These are phyloP conservation scores for Euspilapteryx auroguttella DNA, from an alignment of 2,888 invertebrate species.

Conservation along the genomic window DNA sequence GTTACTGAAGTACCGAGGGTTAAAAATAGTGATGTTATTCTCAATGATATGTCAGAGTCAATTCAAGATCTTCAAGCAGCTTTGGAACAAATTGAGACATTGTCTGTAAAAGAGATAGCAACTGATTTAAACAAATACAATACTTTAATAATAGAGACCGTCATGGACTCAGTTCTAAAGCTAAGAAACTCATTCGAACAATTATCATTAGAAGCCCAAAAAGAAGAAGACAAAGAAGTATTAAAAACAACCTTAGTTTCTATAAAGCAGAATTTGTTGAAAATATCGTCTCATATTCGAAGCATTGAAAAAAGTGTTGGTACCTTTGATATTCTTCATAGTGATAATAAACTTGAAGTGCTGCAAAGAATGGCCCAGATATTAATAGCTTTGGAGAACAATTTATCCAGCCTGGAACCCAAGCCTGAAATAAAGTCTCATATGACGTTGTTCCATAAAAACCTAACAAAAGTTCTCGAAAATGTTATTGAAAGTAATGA, in stretches of 20 bases:
- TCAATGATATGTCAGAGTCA: conserved; percentile 43
- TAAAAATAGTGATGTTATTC: conserved; percentile 30
- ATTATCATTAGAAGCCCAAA: conserved; percentile 23
- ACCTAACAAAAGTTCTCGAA: conserved; percentile 58
- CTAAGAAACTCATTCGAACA: conserved; percentile 62
- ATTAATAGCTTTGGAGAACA: conserved; percentile 40
- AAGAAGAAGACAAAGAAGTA: conserved; percentile 18
- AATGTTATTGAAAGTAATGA: conserved; percentile 57
- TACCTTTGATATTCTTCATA: conserved; percentile 34
- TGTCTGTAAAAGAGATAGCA: conserved; percentile 53
- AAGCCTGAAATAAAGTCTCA: conserved; percentile 22
- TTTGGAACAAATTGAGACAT: conserved; percentile 46
- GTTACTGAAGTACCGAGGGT: conserved; percentile 16
- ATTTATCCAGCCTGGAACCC: conserved; percentile 23
- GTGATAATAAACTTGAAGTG: conserved; percentile 40
- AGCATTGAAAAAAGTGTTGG: conserved; percentile 28
- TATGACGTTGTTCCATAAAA: conserved; percentile 41
- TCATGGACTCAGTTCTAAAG: conserved; percentile 66
- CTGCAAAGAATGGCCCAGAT: conserved; percentile 50
- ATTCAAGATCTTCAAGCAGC: conserved; percentile 50
- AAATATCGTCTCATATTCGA: conserved; percentile 29
- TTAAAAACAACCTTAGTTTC: conserved; percentile 26
- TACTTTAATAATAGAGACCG: conserved; percentile 65
- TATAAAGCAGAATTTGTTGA: conserved; percentile 30
- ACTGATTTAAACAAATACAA: conserved; percentile 40